Percentiles rank a stretch among this genome's conserved stretches.
These are phyloP conservation scores for Euthynnus affinis DNA, from an alignment of 2,797 vertebrate genomes.

Conservation along the genomic window DNA sequence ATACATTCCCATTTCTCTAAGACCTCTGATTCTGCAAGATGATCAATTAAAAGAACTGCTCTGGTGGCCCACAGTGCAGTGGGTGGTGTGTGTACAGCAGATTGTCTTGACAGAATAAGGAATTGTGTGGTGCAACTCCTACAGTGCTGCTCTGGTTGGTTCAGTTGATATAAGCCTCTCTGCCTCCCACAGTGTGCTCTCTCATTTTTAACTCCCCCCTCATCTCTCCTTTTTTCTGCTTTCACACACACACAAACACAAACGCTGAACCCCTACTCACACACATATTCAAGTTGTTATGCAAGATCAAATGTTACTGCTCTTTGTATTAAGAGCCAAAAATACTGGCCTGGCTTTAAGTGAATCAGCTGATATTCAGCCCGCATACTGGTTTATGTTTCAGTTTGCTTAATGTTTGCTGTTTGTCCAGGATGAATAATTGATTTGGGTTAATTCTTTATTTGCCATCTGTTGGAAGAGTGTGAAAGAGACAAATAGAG, in stretches of 20 bases:
- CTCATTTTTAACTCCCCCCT: slow-evolving; percentile 58
- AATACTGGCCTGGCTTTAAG: neutral
- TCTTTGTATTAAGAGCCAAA: slow-evolving; percentile 30
- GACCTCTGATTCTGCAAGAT: slow-evolving; percentile 42
- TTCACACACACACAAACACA: slow-evolving; percentile 29
- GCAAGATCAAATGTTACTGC: slow-evolving; percentile 43
- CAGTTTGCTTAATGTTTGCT: slow-evolving; percentile 83
- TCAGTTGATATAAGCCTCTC: slow-evolving; percentile 72
- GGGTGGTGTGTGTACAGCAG: slow-evolving; percentile 50
- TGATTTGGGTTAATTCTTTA: slow-evolving; percentile 89
- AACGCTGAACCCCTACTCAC: slow-evolving; percentile 22
- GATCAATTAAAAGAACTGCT: slow-evolving; percentile 47
- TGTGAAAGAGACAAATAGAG: neutral
- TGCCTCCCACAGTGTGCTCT: slow-evolving; percentile 69
- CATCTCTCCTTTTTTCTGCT: slow-evolving; percentile 49
- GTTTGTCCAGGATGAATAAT: slow-evolving; percentile 88
- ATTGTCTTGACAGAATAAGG: slow-evolving; percentile 72
- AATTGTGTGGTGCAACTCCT: slow-evolving; percentile 71
- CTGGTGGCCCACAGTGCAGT: slow-evolving; percentile 41
- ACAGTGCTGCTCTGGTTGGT: slow-evolving; percentile 65
- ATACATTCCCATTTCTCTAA: slow-evolving; percentile 6
- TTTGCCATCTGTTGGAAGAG: slow-evolving; percentile 83
- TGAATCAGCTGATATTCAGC: slow-evolving; percentile 13
- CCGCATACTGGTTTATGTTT: slow-evolving; percentile 54
- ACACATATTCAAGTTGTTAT: slow-evolving; percentile 42